phyloP scores from a whole-genome alignment of 1,140 invertebrate species.

The Eriosoma lanigerum region DNA sequence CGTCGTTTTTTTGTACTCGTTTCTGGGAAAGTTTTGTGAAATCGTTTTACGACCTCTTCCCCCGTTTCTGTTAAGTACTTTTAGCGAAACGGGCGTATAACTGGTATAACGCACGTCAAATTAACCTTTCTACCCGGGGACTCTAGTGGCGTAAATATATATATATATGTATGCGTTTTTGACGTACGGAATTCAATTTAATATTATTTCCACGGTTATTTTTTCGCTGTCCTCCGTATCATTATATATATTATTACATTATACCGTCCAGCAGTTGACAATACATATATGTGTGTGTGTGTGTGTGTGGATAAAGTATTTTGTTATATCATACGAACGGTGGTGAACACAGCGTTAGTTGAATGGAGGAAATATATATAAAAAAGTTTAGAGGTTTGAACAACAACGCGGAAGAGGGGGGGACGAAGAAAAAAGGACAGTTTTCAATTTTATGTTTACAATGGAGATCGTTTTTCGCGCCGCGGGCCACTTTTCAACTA shows the following conservation, averaged over 20 bases:
- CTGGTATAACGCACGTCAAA: slow-evolving; percentile 16
- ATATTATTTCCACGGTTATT: neutral
- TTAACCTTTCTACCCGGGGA: slow-evolving; percentile 19
- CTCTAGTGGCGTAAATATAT: neutral
- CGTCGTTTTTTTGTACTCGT: too few species aligned
- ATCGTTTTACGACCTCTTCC: slow-evolving; percentile 18
- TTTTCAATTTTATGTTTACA: slow-evolving; percentile 48
- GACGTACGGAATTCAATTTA: slow-evolving; percentile 27
- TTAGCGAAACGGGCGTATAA: neutral
- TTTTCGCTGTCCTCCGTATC: neutral
- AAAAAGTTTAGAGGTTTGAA: slow-evolving; percentile 21
- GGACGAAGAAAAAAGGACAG: neutral
- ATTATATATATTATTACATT: neutral
- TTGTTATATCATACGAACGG: neutral
- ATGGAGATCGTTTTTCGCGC: slow-evolving; percentile 48
- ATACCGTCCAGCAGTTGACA: neutral
- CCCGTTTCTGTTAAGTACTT: slow-evolving; percentile 13
- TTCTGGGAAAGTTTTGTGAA: neutral
- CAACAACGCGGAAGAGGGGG: neutral
- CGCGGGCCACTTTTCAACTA: slow-evolving; percentile 20
- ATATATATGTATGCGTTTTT: neutral
- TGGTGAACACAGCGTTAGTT: neutral
- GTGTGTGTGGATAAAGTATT: neutral
- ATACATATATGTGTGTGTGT: neutral
- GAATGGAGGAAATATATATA: neutral